A percentile compares a stretch with the other conserved stretches of the same genome.
Evolutionary conservation across 2,888 invertebrate species (phyloP).

Genomic region (Latrodectus hesperus): DNA sequence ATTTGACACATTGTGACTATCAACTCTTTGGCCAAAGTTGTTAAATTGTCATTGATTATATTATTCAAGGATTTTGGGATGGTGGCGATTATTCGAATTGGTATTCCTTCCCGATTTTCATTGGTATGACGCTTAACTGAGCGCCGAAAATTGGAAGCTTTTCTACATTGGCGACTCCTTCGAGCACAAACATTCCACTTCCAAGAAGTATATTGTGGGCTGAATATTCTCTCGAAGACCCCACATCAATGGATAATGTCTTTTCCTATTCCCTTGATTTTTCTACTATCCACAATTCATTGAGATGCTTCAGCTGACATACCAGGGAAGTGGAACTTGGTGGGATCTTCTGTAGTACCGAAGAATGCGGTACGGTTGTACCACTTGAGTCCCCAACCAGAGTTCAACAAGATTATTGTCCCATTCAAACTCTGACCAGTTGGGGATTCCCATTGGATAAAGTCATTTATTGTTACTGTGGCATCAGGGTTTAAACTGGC

Average conservation of each 20-base stretch:
- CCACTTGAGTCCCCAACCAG: slow-evolving; percentile 75
- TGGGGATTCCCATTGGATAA: slow-evolving; percentile 74
- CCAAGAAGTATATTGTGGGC: slow-evolving; percentile 77
- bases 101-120: slow-evolving; percentile 80
- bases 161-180: slow-evolving; percentile 79
- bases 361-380: slow-evolving; percentile 60
- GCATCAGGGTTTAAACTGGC: slow-evolving; percentile 41
- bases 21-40: background rate
- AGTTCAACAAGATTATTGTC: slow-evolving; percentile 76
- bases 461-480: slow-evolving; percentile 47
- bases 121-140: slow-evolving; percentile 77
- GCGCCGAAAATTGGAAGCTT: slow-evolving; percentile 72
- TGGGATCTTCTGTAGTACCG: slow-evolving; percentile 62
- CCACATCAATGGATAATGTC: slow-evolving; percentile 81
- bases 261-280: slow-evolving; percentile 81
- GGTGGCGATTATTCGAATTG: slow-evolving; percentile 78
- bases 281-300: slow-evolving; percentile 79
- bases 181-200: slow-evolving; percentile 78
- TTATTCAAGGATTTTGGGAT: slow-evolving; percentile 9
- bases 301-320: slow-evolving; percentile 79
- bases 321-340: slow-evolving; percentile 75
- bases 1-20: background rate
- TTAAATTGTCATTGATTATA: background rate
- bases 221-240: slow-evolving; percentile 75
- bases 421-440: slow-evolving; percentile 75